Evolutionary conservation across 2,113 vertebrate species (phyloP).

Genomic region (Trichechus manatus): DNA sequence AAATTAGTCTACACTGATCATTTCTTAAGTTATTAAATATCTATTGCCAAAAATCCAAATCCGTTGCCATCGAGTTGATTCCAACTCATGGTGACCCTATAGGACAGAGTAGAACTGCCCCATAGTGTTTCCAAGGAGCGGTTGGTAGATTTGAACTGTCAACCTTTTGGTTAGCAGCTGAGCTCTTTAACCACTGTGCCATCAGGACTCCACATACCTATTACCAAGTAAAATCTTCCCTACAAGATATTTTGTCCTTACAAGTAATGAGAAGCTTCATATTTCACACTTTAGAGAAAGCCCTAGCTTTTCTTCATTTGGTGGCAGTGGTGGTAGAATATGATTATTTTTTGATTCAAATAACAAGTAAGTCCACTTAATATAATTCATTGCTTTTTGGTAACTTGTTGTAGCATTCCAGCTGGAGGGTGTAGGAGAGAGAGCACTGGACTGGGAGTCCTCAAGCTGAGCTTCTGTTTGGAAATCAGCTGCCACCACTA

Average conservation of each 20-base stretch:
- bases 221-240: slow-evolving; percentile 48
- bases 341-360: slow-evolving; percentile 38
- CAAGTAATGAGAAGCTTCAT: slow-evolving; percentile 46
- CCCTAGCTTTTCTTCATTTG: slow-evolving; percentile 46
- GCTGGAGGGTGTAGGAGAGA: neutral
- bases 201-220: neutral
- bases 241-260: neutral
- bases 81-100: no score
- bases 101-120: no score
- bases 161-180: no score
- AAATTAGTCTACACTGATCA: slow-evolving; percentile 44
- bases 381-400: neutral
- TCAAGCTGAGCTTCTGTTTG: neutral
- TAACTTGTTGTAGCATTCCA: neutral
- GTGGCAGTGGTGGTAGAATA: neutral
- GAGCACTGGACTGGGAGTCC: neutral
- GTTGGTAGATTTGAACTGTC: no score
- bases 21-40: slow-evolving; percentile 47
- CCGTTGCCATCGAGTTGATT: no score
- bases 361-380: slow-evolving; percentile 38
- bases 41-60: no score
- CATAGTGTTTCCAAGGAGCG: no score
- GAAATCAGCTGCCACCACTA: slow-evolving; percentile 2
- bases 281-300: slow-evolving; percentile 52
- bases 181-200: no score